These are phyloP conservation scores for Zootermopsis nevadensis DNA, from an alignment of 2,888 invertebrate species.

Conservation along the genomic window DNA sequence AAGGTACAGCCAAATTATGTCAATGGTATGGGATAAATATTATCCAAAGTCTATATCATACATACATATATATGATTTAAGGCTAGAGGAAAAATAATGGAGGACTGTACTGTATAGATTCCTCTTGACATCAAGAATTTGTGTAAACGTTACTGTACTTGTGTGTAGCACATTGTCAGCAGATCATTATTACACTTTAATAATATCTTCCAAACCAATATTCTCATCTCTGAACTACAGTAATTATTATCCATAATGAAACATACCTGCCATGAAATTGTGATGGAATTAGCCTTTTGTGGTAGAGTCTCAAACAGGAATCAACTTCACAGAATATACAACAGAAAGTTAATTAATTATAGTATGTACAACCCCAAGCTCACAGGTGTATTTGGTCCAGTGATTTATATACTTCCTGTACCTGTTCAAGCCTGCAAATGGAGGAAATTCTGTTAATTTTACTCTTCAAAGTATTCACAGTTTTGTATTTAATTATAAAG, in stretches of 20 bases:
- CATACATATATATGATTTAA: slow-evolving; percentile 1
- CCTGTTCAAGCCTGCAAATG: background rate
- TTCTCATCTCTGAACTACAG: background rate
- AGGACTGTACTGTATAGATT: slow-evolving; percentile 13
- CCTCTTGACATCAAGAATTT: slow-evolving; percentile 26
- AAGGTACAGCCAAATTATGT: slow-evolving; percentile 50
- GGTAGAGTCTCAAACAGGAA: background rate
- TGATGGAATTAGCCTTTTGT: background rate
- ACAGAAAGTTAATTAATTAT: no score
- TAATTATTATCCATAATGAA: background rate
- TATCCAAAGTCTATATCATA: slow-evolving; percentile 30
- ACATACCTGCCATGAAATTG: background rate
- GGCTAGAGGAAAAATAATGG: slow-evolving; percentile 2
- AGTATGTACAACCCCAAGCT: background rate
- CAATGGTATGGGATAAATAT: background rate
- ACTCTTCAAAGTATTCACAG: background rate
- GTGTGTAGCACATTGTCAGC: slow-evolving; percentile 38
- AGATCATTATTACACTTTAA: slow-evolving; percentile 8
- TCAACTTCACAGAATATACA: background rate
- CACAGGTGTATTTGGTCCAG: background rate
- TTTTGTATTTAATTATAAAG: background rate
- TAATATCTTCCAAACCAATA: slow-evolving; percentile 29
- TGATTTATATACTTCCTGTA: background rate
- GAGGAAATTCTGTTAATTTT: background rate
- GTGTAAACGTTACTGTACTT: slow-evolving; percentile 40